Evolutionary conservation across 2,113 vertebrate genomes (phyloP), one percentile per base, ranked within the genome.

Genomic region (Misgurnus mizolepis): DNA sequence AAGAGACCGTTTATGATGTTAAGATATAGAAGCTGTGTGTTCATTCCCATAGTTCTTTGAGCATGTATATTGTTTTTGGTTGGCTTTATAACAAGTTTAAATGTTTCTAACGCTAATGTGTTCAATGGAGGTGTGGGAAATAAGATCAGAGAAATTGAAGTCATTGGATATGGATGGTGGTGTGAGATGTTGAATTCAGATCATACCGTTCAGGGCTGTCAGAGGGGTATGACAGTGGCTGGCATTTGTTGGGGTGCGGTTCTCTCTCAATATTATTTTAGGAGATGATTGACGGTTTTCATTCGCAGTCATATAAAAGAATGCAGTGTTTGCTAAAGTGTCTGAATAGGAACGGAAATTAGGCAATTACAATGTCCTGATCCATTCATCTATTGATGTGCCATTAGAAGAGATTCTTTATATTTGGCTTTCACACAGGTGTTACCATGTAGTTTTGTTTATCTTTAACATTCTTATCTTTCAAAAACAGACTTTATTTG

Each of bases 171-270:
- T 49, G 67, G 67, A 69, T 41, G 70, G 55, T 58, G 70, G 7
- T 72, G 8, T 4, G 34, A 73, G 70, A 73, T 56, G 55, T 73
- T 56, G 53, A 56, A 60, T 73, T 56, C 53, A 22, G 45, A 47
- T 47, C 45, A 47, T 47, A 47, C 7, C 45, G 7, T 47, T 47
- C 4, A 47, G 45, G 7, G 45, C 45, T 47, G 7, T 47, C 45
- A 47, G 45, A 47, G 45, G 10, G 45, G 45, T 10, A 47, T 47
- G 45, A 47, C 45, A 47, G 70, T 58, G 17, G 56, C 56, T 58
- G 70, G 70, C 17, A 73, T 73, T 60, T 58, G 56, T 58, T 58
- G 6, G 53, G 70, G 70, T 73, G 70, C 39, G 70, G 70, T 73
- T 73, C 53, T 58, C 70, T 73, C 56, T 58, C 39, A 10, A 60